Conservation (phyloP, 1,140 invertebrate species). For the Drosophila sechellia region DNA sequence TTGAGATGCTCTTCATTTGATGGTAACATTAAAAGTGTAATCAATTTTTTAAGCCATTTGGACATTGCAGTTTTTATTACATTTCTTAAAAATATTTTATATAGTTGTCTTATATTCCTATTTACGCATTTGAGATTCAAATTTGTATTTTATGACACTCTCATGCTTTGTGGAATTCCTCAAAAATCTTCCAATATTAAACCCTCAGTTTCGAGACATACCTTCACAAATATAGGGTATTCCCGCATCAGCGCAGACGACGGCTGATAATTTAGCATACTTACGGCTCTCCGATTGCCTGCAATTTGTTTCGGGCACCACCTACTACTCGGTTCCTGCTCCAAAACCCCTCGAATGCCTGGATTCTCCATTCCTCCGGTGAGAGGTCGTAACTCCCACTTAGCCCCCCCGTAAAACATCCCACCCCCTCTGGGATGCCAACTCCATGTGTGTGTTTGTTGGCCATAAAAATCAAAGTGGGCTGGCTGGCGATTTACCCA, state of each 20-base stretch:
- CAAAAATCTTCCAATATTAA: too few species aligned
- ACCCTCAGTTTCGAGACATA: background rate
- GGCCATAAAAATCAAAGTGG: constrained; percentile 81
- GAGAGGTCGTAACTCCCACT: constrained; percentile 60
- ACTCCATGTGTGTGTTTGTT: constrained; percentile 44
- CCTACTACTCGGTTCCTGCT: constrained; percentile 61
- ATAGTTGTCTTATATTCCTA: too few species aligned
- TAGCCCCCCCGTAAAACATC: background rate
- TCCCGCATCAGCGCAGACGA: constrained; percentile 51
- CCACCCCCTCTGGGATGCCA: background rate
- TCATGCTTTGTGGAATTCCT: too few species aligned
- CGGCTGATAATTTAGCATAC: constrained; percentile 80
- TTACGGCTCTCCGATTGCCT: constrained; percentile 76
- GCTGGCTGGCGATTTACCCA: constrained; percentile 75
- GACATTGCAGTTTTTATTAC: background rate
- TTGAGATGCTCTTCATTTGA: background rate
- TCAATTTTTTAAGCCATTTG: too few species aligned
- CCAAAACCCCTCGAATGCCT: constrained; percentile 19
- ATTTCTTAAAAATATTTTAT: background rate
- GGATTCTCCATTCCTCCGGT: constrained; percentile 42
- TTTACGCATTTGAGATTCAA: too few species aligned
- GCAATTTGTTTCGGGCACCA: constrained; percentile 80
- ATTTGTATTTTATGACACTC: too few species aligned
- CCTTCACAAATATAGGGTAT: constrained; percentile 13
- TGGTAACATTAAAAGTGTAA: too few species aligned